These are phyloP conservation scores for Bombylius discolor DNA, from an alignment of 2,888 invertebrate species.

Conservation along the genomic window DNA sequence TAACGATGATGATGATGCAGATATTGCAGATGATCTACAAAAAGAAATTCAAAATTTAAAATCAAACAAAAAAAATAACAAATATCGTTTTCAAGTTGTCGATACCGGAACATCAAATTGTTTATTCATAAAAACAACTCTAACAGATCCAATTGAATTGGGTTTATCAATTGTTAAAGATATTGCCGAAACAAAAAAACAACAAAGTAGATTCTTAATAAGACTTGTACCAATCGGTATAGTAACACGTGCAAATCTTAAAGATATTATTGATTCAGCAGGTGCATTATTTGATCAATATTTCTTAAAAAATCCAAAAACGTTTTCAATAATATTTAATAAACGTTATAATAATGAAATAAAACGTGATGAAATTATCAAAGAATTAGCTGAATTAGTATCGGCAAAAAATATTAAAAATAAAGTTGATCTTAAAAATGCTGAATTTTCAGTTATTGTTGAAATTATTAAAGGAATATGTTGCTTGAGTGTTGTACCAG, in stretches of 20 bases:
- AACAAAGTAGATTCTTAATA: constrained; percentile 62
- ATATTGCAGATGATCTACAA: constrained; percentile 25
- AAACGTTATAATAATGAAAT: constrained; percentile 65
- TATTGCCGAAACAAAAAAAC: constrained; percentile 50
- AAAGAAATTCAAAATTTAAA: constrained; percentile 31
- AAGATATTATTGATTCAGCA: constrained; percentile 58
- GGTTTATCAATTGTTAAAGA: constrained; percentile 60
- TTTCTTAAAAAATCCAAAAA: constrained; percentile 56
- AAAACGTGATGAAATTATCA: constrained; percentile 56
- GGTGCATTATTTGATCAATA: constrained; percentile 56
- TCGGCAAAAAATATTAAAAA: constrained; percentile 54
- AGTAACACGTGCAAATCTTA: constrained; percentile 65
- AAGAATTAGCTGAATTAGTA: constrained; percentile 58
- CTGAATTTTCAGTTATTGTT: constrained; percentile 64
- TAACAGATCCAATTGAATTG: constrained; percentile 61
- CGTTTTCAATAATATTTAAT: constrained; percentile 66
- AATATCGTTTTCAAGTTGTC: constrained; percentile 55
- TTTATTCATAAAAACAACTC: constrained; percentile 69
- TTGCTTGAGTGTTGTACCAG: constrained; percentile 63
- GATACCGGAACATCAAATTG: constrained; percentile 74
- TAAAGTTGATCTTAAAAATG: constrained; percentile 64
- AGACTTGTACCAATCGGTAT: constrained; percentile 69
- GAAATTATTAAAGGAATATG: constrained; percentile 73
- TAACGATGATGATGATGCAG: constrained; percentile 28
- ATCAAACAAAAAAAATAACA: constrained; percentile 40